Conservation (phyloP, 1,140 invertebrate species). For the Pseudomyrmex sp. region DNA sequence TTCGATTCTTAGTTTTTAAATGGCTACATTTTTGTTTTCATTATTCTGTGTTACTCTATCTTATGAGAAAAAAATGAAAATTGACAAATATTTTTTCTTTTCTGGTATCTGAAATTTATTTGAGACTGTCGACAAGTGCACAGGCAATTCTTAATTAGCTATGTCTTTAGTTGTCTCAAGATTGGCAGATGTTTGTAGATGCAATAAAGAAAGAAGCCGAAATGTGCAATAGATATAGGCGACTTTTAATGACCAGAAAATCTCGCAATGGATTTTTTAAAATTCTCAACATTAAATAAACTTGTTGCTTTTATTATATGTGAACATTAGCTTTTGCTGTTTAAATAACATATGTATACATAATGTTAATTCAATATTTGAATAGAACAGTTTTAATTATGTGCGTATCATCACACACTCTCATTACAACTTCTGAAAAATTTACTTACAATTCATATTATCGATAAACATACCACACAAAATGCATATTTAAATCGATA, state of each 20-base stretch:
- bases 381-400: not conserved
- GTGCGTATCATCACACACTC: not conserved
- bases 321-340: no score
- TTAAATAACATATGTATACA: no score
- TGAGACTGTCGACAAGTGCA: constrained; percentile 10
- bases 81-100: constrained; percentile 23
- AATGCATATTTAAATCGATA: constrained; percentile 3
- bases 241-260: constrained; percentile 18
- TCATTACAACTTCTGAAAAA: not conserved
- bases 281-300: not conserved
- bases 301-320: not conserved
- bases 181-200: not conserved
- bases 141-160: constrained; percentile 26
- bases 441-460: no score
- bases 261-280: not conserved
- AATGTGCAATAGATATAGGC: constrained; percentile 55
- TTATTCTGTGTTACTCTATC: not conserved
- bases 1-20: constrained; percentile 36
- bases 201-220: not conserved
- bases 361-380: no score
- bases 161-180: constrained; percentile 7
- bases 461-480: not conserved
- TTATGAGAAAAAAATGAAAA: constrained; percentile 19
- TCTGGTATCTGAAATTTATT: constrained; percentile 13
- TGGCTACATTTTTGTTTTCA: constrained; percentile 14